Base-by-base conservation (phyloP, 1,140 invertebrate genomes). In the Pygmarrhopalites habei region DNA sequence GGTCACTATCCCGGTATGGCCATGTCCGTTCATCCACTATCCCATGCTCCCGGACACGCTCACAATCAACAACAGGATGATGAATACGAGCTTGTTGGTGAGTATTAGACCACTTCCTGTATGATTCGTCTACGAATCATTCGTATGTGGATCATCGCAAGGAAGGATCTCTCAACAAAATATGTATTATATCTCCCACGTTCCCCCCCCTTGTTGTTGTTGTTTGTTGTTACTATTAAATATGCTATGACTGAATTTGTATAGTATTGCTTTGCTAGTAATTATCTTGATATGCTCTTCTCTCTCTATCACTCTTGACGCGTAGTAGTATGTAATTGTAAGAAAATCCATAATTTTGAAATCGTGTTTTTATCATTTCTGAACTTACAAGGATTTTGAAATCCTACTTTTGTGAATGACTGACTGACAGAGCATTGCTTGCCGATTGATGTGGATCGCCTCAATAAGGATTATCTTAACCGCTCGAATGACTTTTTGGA, bases 61-160 rank as follows among this genome's bases (percentile, higher is more conserved):
- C 64, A 57, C n/a, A n/a, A n/a, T 57, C 68, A 69, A 47, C 58
- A 52, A 25, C 59, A 52, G 21, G 68, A 70, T 46, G 68, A 70
- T 60, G 68, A 70, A 32, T 67, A 68, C 56, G 68, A 70, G 53
- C 65, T 70, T 60, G 68, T 70, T 29, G 68, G 68, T 70, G 60
- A 64, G 68, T 66, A 25, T 25, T 49, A 49, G 35, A 39, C 35
- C 17, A 39, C 35, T 39, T 39, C 7, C 17, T 39, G 35, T 39
- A 39, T 39, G 35, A 39, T 39, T 17, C 17, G 7, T 39, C 10
- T 17, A 39, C 35, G 7, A 39, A 39, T 39, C 35, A 39, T 17
- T n/a, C n/a, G n/a, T n/a, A n/a, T n/a, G n/a, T n/a, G n/a, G n/a
- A n/a, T n/a, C n/a, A n/a, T n/a, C n/a, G n/a, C n/a, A n/a, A n/a